phyloP scores from a whole-genome alignment of 2,113 vertebrate genomes.

The Carollia perspicillata region DNA sequence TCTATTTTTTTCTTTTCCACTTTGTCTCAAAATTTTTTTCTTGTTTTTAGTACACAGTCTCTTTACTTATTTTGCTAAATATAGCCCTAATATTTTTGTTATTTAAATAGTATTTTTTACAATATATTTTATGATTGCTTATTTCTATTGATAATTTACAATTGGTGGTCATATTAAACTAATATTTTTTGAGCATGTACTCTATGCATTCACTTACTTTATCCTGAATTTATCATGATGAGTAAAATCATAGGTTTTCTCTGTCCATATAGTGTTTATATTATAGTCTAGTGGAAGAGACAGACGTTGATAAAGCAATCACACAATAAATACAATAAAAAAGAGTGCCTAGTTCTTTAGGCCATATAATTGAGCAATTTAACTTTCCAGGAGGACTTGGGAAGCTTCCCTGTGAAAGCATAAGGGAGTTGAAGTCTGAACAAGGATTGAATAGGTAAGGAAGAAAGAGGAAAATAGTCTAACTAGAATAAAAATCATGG shows the following conservation, averaged over 20 bases:
- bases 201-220: background rate
- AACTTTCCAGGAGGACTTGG: background rate
- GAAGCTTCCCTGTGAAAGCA: background rate
- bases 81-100: background rate
- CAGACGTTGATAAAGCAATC: background rate
- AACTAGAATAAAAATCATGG: background rate
- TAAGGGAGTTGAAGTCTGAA: background rate
- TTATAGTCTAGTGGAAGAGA: background rate
- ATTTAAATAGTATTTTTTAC: background rate
- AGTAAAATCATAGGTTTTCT: background rate
- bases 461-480: background rate
- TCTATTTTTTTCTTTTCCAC: background rate
- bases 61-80: background rate
- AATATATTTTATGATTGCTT: background rate
- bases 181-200: background rate
- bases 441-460: background rate
- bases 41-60: background rate
- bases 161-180: background rate
- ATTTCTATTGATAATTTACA: background rate
- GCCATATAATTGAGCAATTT: background rate
- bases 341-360: background rate
- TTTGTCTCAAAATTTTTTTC: background rate
- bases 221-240: background rate
- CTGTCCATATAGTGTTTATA: background rate
- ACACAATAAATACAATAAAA: background rate